Conservation (phyloP, 2,888 invertebrate species). For the Monoplex corrugatus region DNA sequence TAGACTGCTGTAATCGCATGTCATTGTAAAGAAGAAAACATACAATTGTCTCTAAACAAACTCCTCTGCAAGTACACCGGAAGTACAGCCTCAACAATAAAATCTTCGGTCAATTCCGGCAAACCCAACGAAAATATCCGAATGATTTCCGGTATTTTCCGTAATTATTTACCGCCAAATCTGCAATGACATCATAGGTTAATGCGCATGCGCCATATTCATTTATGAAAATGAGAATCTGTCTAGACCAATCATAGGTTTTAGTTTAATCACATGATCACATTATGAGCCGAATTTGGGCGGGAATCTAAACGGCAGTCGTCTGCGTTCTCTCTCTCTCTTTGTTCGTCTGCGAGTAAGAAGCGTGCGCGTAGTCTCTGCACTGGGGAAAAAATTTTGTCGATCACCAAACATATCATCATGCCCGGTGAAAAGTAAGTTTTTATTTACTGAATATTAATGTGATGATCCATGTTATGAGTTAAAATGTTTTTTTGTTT, state of each 20-base stretch:
- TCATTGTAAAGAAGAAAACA: constrained; percentile 26
- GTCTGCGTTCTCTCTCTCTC: constrained; percentile 61
- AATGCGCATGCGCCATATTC: constrained; percentile 51
- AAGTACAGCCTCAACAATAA: neutral
- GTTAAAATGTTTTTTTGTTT: neutral
- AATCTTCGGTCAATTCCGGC: neutral
- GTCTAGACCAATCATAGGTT: constrained; percentile 22
- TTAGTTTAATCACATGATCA: constrained; percentile 53
- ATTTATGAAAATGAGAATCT: constrained; percentile 34
- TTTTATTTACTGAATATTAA: too few species aligned
- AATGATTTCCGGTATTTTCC: neutral
- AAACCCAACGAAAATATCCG: constrained; percentile 23
- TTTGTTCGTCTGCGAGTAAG: constrained; percentile 54
- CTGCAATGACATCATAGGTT: constrained; percentile 40
- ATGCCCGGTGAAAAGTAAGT: constrained; percentile 78
- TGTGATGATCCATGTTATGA: too few species aligned
- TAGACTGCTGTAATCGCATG: constrained; percentile 36
- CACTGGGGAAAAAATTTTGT: constrained; percentile 28
- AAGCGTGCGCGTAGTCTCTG: constrained; percentile 45
- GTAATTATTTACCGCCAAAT: constrained; percentile 40
- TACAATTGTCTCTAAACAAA: constrained; percentile 18
- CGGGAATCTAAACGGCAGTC: constrained; percentile 72
- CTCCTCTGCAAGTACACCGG: constrained; percentile 44
- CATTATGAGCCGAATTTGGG: constrained; percentile 61
- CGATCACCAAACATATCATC: constrained; percentile 56